Conservation (phyloP, 30 jellyfish, hydroid and myxozoan genomes). For the Aurelia coerulea region DNA sequence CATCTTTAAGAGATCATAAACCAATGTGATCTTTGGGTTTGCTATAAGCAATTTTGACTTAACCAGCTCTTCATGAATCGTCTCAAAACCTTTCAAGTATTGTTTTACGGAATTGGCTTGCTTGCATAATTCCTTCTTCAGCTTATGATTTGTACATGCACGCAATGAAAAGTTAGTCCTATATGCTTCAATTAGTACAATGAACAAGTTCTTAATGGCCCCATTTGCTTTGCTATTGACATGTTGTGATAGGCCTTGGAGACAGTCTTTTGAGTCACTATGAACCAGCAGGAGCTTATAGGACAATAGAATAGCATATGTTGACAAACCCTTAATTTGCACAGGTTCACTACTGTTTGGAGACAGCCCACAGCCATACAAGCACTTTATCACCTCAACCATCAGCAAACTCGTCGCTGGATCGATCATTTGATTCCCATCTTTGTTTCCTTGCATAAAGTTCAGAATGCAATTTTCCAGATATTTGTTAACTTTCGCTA, state of each 20-base stretch:
- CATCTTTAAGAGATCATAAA: constrained; percentile 38
- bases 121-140: constrained; percentile 38
- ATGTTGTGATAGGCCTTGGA: not conserved
- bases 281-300: constrained; percentile 19
- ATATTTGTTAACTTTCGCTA: constrained; percentile 49
- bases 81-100: constrained; percentile 20
- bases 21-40: constrained; percentile 34
- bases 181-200: constrained; percentile 25
- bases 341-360: not conserved
- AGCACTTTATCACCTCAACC: not conserved
- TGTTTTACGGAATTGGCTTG: constrained; percentile 27
- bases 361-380: not conserved
- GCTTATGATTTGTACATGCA: constrained; percentile 1
- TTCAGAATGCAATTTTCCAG: constrained; percentile 31
- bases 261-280: constrained; percentile 15
- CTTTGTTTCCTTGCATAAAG: constrained; percentile 22
- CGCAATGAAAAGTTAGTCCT: constrained; percentile 15
- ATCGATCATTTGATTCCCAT: not conserved
- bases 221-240: not conserved
- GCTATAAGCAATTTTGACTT: constrained; percentile 24
- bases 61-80: constrained; percentile 6
- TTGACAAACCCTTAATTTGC: constrained; percentile 5
- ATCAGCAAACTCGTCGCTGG: constrained; percentile 2
- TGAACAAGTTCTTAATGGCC: not conserved
- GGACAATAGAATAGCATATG: constrained; percentile 22